These are phyloP conservation scores for Sceloporus undulatus DNA, from an alignment of 2,113 vertebrate species.

Conservation along the genomic window DNA sequence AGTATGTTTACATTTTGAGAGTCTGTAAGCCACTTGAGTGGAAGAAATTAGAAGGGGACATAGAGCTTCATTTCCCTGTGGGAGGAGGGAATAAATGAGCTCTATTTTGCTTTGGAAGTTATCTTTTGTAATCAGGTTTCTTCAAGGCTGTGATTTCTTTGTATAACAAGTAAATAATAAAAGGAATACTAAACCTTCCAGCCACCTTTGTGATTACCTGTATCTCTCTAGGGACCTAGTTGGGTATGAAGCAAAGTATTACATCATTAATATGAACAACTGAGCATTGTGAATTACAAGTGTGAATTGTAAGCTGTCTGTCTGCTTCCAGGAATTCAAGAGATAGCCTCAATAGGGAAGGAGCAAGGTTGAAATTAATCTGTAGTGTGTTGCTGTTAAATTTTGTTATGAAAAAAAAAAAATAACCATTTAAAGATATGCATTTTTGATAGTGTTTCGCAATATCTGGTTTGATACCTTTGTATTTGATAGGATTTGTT, in stretches of 20 bases:
- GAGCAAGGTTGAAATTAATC: not conserved
- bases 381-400: not conserved
- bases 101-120: constrained; percentile 24
- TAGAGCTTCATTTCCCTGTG: constrained; percentile 36
- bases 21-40: constrained; percentile 22
- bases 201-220: constrained; percentile 35
- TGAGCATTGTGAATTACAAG: not conserved
- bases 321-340: not conserved
- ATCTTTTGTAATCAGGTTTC: constrained; percentile 53
- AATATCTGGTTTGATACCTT: not conserved
- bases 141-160: constrained; percentile 60
- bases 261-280: not conserved
- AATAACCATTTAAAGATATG: not conserved
- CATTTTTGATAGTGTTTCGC: not conserved
- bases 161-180: constrained; percentile 58
- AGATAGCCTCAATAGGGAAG: not conserved
- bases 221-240: constrained; percentile 24
- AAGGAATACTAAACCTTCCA: constrained; percentile 58
- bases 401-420: not conserved
- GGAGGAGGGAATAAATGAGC: constrained; percentile 30
- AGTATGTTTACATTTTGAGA: not conserved
- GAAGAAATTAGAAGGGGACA: constrained; percentile 46
- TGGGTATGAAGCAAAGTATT: not conserved
- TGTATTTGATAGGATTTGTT: not conserved
- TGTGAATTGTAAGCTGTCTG: not conserved